These are phyloP conservation scores for Chunga burmeisteri DNA, from an alignment of 2,113 vertebrate species.

Conservation along the genomic window DNA sequence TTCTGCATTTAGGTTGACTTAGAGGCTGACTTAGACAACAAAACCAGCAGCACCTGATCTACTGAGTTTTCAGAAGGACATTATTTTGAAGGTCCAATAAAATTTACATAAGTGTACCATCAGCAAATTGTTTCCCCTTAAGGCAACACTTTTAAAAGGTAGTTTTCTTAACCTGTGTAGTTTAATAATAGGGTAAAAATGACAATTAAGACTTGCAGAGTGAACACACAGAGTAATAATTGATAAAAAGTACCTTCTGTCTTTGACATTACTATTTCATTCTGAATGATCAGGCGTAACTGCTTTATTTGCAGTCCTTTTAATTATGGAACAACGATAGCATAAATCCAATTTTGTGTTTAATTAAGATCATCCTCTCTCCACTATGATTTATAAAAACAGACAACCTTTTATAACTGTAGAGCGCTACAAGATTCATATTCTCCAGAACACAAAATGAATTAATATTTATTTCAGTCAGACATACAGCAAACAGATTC, in stretches of 20 bases:
- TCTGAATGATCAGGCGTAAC: neutral
- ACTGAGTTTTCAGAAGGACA: neutral
- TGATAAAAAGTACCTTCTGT: neutral
- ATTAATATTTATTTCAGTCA: slow-evolving; percentile 52
- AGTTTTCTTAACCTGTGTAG: neutral
- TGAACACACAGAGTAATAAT: neutral
- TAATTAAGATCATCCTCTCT: slow-evolving; percentile 22
- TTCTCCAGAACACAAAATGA: slow-evolving; percentile 59
- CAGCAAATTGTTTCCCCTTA: neutral
- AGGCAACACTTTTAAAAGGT: neutral
- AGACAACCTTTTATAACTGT: neutral
- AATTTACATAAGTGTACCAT: neutral
- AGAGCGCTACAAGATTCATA: neutral
- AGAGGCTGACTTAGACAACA: neutral
- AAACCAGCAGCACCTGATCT: neutral
- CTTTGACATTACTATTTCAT: neutral
- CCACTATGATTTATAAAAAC: slow-evolving; percentile 22
- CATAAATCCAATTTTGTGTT: slow-evolving; percentile 21
- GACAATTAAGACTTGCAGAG: neutral
- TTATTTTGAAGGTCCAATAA: neutral
- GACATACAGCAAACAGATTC: slow-evolving; percentile 16
- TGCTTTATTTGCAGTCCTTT: neutral
- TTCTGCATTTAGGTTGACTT: neutral
- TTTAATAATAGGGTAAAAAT: neutral
- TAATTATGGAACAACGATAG: neutral